phyloP scores from a whole-genome alignment of 2,113 vertebrate genomes.

The Hirundichthys speculiger region DNA sequence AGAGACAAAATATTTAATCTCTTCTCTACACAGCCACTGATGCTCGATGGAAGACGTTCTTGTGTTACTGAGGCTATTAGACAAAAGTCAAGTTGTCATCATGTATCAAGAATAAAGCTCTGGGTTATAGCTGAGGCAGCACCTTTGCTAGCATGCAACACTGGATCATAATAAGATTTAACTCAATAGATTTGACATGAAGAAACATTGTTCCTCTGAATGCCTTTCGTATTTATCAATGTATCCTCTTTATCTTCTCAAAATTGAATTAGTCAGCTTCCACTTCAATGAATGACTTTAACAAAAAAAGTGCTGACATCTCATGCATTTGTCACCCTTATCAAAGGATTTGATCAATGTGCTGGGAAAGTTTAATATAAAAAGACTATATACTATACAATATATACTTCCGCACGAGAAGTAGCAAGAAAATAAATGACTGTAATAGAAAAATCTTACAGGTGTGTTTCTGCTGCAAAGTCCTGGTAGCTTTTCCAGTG shows the following conservation, averaged over 20 bases:
- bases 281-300: background rate
- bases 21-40: too few species aligned
- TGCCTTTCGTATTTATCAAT: background rate
- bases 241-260: background rate
- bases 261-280: slow-evolving; percentile 9
- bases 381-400: too few species aligned
- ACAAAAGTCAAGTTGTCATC: slow-evolving; percentile 2
- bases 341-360: background rate
- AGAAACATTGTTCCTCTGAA: background rate
- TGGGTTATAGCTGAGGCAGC: background rate
- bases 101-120: background rate
- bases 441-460: background rate
- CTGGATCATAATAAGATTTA: background rate
- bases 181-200: background rate
- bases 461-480: background rate
- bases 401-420: slow-evolving; percentile 7
- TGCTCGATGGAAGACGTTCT: too few species aligned
- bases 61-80: background rate
- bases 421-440: slow-evolving; percentile 4
- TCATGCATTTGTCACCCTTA: background rate
- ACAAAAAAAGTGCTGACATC: background rate
- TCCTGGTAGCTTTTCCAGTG: slow-evolving; percentile 14
- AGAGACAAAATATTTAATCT: too few species aligned
- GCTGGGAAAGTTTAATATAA: background rate
- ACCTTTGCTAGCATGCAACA: slow-evolving; percentile 1